A percentile compares a stretch with the other conserved stretches of the same genome.
Evolutionary conservation across 2,797 vertebrate genomes (phyloP).

Genomic region (Coregonus ussuriensis): DNA sequence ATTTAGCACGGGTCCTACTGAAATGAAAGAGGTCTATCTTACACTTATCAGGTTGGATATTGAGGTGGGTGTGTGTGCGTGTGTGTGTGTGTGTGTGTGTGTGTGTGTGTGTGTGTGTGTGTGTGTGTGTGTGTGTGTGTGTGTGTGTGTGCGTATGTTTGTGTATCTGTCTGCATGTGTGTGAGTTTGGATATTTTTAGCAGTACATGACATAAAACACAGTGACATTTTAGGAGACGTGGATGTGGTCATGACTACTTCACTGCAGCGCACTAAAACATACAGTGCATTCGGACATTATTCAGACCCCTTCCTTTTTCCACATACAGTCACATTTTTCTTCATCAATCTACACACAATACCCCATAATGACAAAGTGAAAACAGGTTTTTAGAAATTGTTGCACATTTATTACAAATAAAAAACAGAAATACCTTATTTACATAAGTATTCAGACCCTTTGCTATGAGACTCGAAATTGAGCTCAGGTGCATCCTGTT

Average conservation of each 20-base stretch:
- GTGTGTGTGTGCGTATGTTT: not conserved
- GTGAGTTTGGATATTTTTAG: not conserved
- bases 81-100: not conserved
- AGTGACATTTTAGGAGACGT: not conserved
- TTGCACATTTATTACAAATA: no score
- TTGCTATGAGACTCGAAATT: no score
- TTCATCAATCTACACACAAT: no score
- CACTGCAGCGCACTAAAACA: no score
- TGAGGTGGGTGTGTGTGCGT: not conserved
- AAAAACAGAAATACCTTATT: no score
- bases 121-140: no score
- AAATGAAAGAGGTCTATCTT: slow-evolving; percentile 8
- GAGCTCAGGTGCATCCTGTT: no score
- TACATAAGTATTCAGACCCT: no score
- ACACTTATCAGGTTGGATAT: not conserved
- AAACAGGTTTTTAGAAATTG: no score
- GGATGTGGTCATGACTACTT: not conserved
- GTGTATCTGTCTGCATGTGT: not conserved
- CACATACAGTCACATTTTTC: no score
- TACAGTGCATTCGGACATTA: not conserved
- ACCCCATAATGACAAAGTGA: no score
- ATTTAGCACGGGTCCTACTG: slow-evolving; percentile 20
- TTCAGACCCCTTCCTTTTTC: no score
- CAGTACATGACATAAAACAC: not conserved
- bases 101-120: not conserved